phyloP scores from a whole-genome alignment of 2,797 vertebrate species.

The Phoeniculus purpureus region DNA sequence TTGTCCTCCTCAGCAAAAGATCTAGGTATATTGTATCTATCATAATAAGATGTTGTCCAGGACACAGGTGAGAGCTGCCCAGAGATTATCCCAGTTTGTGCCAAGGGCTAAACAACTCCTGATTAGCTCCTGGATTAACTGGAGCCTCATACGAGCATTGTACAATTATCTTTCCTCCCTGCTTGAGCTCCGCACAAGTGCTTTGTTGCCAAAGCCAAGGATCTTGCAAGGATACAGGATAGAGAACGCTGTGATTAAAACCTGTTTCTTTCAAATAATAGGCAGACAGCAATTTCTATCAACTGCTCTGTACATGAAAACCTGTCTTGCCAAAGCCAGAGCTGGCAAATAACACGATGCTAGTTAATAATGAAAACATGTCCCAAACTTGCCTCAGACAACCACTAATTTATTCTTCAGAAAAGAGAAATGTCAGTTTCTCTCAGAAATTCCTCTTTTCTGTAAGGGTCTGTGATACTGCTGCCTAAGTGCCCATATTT shows the following conservation, averaged over 20 bases:
- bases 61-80: neutral
- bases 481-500: neutral
- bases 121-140: slow-evolving; percentile 12
- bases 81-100: neutral
- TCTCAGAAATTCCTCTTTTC: slow-evolving; percentile 4
- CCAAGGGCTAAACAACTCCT: neutral
- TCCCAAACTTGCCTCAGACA: slow-evolving; percentile 24
- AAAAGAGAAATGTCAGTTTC: neutral
- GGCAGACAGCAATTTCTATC: neutral
- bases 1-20: neutral
- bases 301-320: neutral
- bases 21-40: neutral
- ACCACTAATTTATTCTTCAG: neutral
- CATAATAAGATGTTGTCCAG: neutral
- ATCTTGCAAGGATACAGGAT: neutral
- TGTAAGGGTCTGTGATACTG: neutral
- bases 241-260: slow-evolving; percentile 7
- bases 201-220: slow-evolving; percentile 1
- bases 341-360: neutral
- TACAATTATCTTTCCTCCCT: neutral
- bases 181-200: neutral
- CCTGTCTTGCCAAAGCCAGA: neutral
- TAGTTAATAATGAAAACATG: slow-evolving; percentile 33
- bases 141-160: neutral
- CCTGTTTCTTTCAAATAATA: neutral